phyloP scores from a whole-genome alignment of 2,113 vertebrate genomes.

The Podocnemis expansa region DNA sequence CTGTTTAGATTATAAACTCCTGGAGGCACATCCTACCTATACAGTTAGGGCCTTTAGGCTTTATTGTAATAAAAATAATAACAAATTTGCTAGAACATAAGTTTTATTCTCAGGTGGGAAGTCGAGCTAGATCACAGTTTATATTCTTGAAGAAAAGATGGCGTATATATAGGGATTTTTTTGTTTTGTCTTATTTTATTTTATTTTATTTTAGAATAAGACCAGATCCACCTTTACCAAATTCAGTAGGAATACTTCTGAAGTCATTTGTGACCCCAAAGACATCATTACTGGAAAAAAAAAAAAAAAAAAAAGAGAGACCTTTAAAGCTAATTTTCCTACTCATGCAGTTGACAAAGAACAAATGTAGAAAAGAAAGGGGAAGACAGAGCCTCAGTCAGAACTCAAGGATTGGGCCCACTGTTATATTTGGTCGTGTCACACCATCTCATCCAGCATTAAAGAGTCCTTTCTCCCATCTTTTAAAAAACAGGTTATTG shows the following conservation, averaged over 20 bases:
- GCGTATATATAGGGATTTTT: neutral
- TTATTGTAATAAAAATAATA: neutral
- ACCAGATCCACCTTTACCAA: neutral
- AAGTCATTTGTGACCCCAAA: neutral
- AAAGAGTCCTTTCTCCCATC: neutral
- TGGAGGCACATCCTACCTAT: rapidly evolving
- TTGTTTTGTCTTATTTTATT: neutral
- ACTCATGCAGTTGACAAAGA: neutral
- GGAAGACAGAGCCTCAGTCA: neutral
- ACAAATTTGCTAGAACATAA: neutral
- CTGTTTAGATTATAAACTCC: neutral
- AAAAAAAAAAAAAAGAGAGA: rapidly evolving
- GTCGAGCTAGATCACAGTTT: neutral
- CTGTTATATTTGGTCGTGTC: neutral
- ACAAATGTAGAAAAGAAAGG: neutral
- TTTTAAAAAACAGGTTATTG: neutral
- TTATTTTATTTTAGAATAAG: neutral
- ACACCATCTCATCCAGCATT: neutral
- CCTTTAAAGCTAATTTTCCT: neutral
- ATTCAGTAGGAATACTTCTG: neutral
- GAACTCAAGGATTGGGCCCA: neutral
- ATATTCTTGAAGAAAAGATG: neutral
- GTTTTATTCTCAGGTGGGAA: neutral
- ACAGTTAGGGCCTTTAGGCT: neutral
- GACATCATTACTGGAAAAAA: neutral